These are phyloP conservation scores for Thyatira batis DNA, from an alignment of 2,888 invertebrate species.

Conservation along the genomic window DNA sequence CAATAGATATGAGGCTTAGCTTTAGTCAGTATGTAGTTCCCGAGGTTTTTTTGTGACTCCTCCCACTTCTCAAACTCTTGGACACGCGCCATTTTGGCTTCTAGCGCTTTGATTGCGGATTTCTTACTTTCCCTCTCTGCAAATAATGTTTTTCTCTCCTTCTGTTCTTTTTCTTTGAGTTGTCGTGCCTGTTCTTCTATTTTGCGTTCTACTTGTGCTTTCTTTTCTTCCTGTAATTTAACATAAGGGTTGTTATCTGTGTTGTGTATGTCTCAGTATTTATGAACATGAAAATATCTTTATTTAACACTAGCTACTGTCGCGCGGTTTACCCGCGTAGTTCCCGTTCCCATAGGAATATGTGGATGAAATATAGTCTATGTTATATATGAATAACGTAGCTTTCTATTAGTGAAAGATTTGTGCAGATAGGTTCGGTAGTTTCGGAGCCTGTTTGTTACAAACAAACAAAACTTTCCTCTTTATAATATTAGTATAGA, in stretches of 20 bases:
- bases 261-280: too few species aligned
- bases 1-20: conserved; percentile 94
- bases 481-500: too few species aligned
- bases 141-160: conserved; percentile 92
- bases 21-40: conserved; percentile 93
- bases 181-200: conserved; percentile 94
- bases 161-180: conserved; percentile 91
- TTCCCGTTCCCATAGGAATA: too few species aligned
- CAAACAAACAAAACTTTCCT: too few species aligned
- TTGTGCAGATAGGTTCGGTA: too few species aligned
- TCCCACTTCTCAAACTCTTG: conserved; percentile 96
- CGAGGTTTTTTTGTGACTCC: conserved; percentile 85
- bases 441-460: too few species aligned
- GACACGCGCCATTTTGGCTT: conserved; percentile 94
- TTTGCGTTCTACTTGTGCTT: conserved; percentile 93
- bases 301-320: too few species aligned
- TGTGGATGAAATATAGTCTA: too few species aligned
- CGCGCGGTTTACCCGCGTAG: too few species aligned
- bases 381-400: too few species aligned
- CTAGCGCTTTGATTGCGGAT: conserved; percentile 92
- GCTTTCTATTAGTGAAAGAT: too few species aligned
- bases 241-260: neutral
- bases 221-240: conserved; percentile 68
- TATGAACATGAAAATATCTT: too few species aligned
- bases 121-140: conserved; percentile 93